Evolutionary conservation across 1,140 invertebrate species (phyloP), one percentile per base, ranked within the genome.

Genomic region (Lucilia sericata): DNA sequence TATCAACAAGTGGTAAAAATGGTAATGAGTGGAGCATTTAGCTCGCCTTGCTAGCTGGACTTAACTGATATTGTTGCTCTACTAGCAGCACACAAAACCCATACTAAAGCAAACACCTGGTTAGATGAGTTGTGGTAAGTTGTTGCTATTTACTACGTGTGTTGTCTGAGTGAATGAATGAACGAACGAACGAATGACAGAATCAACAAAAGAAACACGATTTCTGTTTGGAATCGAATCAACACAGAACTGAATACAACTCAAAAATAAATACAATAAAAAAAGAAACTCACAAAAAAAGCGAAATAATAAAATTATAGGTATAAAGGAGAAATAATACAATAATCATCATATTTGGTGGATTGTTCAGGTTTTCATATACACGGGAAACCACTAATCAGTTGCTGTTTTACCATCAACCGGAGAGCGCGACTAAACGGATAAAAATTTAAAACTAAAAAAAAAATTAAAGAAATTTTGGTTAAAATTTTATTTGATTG

Each of bases 321-420:
- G 25, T 25, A 34, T n/a, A 82, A 82, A 82, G 25, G 17, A 25
- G 60, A 82, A 82, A 82, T 42, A 76, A 47, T 19, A 76, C 14
- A 76, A 76, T 42, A 76, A 36, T 47, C 17, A 76, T 47, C 30
- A 76, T 42, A 76, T 76, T 65, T 25, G 51, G 81, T n/a, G 36
- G 51, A 42, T 65, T 82, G 51, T 82, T 82, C 81, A 82, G 81
- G 51, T 60, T 65, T 82, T 82, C 81, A 19, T 36, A 82, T 25
- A 82, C 42, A 80, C 76, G 47, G 76, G 76, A 80, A 80, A 80
- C 76, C 78, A 60, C 36, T 47, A 82, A 70, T 82, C 60, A 84
- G 83, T 84, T 84, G 83, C 83, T 84, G 78, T 82, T 55, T 81
- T 84, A 13, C 76, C 83, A 84, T 17, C 83, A 49, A 81, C 42